Base-by-base conservation (phyloP, 2,113 vertebrate species). In the Ceyx margarethae region DNA sequence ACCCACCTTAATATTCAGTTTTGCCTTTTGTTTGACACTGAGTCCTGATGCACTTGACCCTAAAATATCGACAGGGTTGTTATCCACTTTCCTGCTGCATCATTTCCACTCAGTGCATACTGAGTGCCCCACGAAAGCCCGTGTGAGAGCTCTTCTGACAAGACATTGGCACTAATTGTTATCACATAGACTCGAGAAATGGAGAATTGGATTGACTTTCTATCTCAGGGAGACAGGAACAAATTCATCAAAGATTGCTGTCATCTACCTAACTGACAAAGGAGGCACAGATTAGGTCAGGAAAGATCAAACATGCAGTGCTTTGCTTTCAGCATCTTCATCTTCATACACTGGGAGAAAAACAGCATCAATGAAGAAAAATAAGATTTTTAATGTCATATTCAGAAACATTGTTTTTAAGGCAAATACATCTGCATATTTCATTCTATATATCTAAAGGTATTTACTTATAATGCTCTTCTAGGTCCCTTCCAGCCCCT, bases 131-230 rank as follows among this genome's bases (percentile, higher is more conserved):
- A 45, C 64, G 62, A 93, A 76, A 90, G 54, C 58, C 46, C 61
- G 42, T 51, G 80, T 64, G 42, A 91, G 29, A 89, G 72, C 74
- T 75, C 29, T 57, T 71, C 50, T 94, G 92, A 94, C 90, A 97
- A 91, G 75, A 80, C 19, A 69, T 74, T 68, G 94, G 72, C 84
- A 91, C 67, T 91, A 94, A 87, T 91, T 89, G 67, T 95, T 95
- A 93, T 87, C 66, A 85, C 53, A 54, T 6, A 51, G 84, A 73
- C n/a, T 10, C 79, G 69, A 95, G 78, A 74, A 95, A 77, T 43
- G 67, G 46, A 94, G 56, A 91, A 94, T 93, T 90, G 81, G 62
- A 97, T 92, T 95, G 90, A 95, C 89, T 95, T 96, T 94, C 87
- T 94, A 65, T 93, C 89, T 94, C 37, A 91, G 77, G 65, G 31